Base-by-base conservation (phyloP, 2,113 vertebrate species). In the Bufo gargarizans region DNA sequence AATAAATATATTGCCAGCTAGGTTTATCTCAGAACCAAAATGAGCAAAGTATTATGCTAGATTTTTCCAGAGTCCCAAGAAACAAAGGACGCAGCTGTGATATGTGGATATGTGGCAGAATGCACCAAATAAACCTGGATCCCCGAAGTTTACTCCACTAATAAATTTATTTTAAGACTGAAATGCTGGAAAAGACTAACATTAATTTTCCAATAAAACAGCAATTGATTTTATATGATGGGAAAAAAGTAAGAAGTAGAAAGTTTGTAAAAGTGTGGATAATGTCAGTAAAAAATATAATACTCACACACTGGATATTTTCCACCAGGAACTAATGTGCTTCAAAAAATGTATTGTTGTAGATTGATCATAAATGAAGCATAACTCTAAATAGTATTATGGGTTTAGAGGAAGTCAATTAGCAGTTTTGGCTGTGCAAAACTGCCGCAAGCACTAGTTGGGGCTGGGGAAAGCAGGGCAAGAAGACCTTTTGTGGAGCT, bases 11-110 rank as follows among this genome's bases (percentile, higher is more conserved):
- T 79, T 91, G 0, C 81, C 78, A 89, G 74, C 86, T 3, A 80
- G 89, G 50, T 83, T 87, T 89, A 92, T 59, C 78, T 50, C n/a
- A 90, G 85, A 90, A 12, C 88, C 4, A 19, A 92, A 5, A 91
- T 3, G 49, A 81, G 86, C 86, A 81, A 58, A 83, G 77, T 56
- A 88, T 88, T 83, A 88, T 77, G n/a, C 77, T 22, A 56, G 17
- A 16, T 69, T 12, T 74, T 77, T 74, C 11, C 56, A 11, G 65
- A 74, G 59, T 82, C 56, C 87, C 56, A 63, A 83, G 13, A 77
- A 88, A 83, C 7, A 77, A 76, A 74, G 72, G 58, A 61, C 56
- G 19, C 87, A 88, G 87, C 56, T 83, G 69, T 83, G 56, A 74
- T 80, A 77, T 72, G 58, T 83, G 80, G 80, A 74, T 80, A 77